phyloP scores from a whole-genome alignment of 2,888 invertebrate species.

The Sceliomorpha sp. region DNA sequence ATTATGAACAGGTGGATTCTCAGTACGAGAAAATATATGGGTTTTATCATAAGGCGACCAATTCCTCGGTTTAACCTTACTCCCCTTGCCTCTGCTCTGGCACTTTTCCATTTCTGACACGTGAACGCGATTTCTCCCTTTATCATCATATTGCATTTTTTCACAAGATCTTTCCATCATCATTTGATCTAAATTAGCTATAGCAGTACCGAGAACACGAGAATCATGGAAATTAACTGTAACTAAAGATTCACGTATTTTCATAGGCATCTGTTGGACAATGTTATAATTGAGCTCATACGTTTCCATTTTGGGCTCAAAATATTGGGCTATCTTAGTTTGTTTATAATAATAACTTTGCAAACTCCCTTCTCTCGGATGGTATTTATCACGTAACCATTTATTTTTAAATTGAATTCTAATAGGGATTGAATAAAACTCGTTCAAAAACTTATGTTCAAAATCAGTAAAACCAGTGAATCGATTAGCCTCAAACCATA shows the following conservation, averaged over 20 bases:
- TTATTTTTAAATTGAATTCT: too few relatives aligned
- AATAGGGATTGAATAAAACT: conserved; percentile 3
- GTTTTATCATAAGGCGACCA: too few relatives aligned
- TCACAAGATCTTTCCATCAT: conserved; percentile 1
- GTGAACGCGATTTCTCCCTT: not conserved
- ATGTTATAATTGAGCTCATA: conserved; percentile 2
- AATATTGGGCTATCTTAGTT: conserved; percentile 1
- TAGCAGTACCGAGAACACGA: not conserved
- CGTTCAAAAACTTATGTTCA: not conserved
- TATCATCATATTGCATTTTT: not conserved
- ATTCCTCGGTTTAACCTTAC: too few relatives aligned
- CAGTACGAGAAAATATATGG: too few relatives aligned
- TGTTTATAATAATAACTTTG: conserved; percentile 3
- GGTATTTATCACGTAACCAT: conserved; percentile 1
- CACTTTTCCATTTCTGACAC: not conserved
- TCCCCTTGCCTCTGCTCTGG: too few relatives aligned
- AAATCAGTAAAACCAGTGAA: not conserved
- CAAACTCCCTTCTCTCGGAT: conserved; percentile 1
- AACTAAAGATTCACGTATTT: not conserved
- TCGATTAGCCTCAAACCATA: conserved; percentile 4
- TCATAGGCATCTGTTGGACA: not conserved
- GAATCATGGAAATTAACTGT: not conserved
- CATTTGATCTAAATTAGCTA: conserved; percentile 1
- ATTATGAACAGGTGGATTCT: too few relatives aligned
- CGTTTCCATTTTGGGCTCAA: not conserved